Evolutionary conservation across 1,140 invertebrate species (phyloP), one percentile per base, ranked within the genome.

Genomic region (Drosophila arawakana): DNA sequence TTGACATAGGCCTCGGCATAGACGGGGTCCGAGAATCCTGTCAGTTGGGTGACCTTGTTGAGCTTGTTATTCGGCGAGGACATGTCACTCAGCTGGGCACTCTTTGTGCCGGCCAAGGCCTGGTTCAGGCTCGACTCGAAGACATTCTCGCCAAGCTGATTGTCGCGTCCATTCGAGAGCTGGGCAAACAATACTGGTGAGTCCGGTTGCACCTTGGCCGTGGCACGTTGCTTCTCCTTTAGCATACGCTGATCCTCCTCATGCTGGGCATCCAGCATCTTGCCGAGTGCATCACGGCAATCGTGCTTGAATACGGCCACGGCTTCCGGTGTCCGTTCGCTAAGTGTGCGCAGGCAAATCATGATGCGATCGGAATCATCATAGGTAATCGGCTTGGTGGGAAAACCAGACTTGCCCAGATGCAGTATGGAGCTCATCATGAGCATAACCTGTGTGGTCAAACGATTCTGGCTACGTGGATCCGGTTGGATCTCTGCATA

Each of bases 1-100:
- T 99, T 97, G 0, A 99, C 98, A 91, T 99, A 98, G 18, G 99
- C 98, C 93, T 99, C 99, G 9, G 98, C 97, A 93, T 99, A 99
- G 44, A 99, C 98, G 0, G 99, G 98, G 94, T 99, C 99, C 0
- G 98, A 99, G 93, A 99, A 99, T 15, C 99, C 99, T n/a, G 99
- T 99, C 70, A 99, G 94, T 92, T 99, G 99, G n/a, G 98, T 98
- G 18, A 99, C 98, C 94, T 99, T 96, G 68, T 96, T 96, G 44
- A 97, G 92, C 88, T 96, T 95, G 72, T 93, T 95, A 1, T 94
- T 93, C 6, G 94, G 91, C 21, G 93, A 93, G 1, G 92, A 84
- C 47, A 94, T 94, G 39, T 94, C 93, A 44, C 81, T 85, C n/a
- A 91, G 76, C 70, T 92, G 93, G 9, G 91, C 91, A 0, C 92